A percentile compares a stretch with the other conserved stretches of the same genome.
Evolutionary conservation across 2,797 vertebrate genomes (phyloP).

Genomic region (Trachops cirrhosus): DNA sequence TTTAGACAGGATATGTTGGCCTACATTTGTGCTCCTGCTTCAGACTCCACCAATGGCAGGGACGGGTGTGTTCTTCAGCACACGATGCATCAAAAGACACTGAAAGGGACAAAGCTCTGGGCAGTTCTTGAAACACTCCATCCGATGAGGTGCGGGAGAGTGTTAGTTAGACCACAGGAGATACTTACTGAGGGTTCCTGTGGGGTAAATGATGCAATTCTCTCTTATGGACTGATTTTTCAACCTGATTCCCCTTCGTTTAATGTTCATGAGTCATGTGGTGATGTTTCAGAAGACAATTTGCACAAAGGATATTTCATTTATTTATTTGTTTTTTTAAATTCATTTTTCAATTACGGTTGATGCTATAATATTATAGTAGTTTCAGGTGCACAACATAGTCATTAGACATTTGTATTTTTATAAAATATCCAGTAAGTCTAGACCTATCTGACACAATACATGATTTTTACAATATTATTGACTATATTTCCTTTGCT

Average conservation of each 20-base stretch:
- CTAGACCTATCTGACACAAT: not conserved
- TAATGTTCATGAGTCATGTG: slow-evolving; percentile 38
- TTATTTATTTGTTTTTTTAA: not conserved
- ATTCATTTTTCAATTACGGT: not conserved
- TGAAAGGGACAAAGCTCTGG: not conserved
- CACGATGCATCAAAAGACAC: not conserved
- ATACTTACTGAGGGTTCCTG: slow-evolving; percentile 3
- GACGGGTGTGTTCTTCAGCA: too few relatives aligned
- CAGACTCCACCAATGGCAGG: not conserved
- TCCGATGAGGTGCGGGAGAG: not conserved
- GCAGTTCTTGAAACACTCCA: not conserved
- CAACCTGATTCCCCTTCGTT: slow-evolving; percentile 47
- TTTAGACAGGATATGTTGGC: not conserved
- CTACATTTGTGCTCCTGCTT: not conserved
- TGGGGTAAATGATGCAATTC: slow-evolving; percentile 15
- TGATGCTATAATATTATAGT: not conserved
- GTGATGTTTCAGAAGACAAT: slow-evolving; percentile 45
- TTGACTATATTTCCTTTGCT: not conserved
- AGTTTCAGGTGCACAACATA: not conserved
- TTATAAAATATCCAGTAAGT: not conserved
- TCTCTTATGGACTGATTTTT: slow-evolving; percentile 47
- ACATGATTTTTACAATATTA: not conserved
- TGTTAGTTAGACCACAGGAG: not conserved
- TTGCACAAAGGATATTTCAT: not conserved
- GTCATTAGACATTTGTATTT: not conserved